These are phyloP conservation scores for Nasonovia ribisnigri DNA, from an alignment of 2,888 invertebrate species.

Conservation along the genomic window DNA sequence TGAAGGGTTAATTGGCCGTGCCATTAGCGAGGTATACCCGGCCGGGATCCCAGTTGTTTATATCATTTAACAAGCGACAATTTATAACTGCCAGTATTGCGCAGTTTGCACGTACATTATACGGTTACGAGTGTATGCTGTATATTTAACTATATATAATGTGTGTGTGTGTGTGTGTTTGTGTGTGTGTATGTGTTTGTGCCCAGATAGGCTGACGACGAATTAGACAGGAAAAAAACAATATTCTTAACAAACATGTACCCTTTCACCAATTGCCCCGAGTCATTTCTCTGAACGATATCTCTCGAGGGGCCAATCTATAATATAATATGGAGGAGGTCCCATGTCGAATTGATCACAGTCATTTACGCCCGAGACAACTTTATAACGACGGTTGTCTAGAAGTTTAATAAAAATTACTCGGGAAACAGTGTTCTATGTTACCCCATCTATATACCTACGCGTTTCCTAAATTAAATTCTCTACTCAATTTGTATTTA, in stretches of 20 bases:
- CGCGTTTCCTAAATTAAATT: constrained; percentile 20
- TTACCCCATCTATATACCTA: not conserved
- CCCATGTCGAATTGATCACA: constrained; percentile 57
- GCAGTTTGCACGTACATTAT: constrained; percentile 52
- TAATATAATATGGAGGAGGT: constrained; percentile 25
- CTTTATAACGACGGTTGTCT: constrained; percentile 18
- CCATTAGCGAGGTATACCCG: constrained; percentile 62
- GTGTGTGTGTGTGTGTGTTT: too few species aligned
- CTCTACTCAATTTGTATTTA: not conserved
- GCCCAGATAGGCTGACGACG: not conserved
- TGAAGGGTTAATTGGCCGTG: constrained; percentile 65
- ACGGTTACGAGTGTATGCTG: not conserved
- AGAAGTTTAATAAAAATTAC: constrained; percentile 29
- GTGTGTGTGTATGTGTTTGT: not conserved
- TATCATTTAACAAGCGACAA: constrained; percentile 65
- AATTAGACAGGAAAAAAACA: constrained; percentile 19
- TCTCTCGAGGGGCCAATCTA: constrained; percentile 36
- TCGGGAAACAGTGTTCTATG: not conserved
- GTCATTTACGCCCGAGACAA: constrained; percentile 2
- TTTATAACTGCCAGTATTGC: constrained; percentile 61
- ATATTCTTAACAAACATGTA: constrained; percentile 28
- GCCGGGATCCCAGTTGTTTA: constrained; percentile 62
- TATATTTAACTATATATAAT: not conserved
- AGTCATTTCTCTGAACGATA: constrained; percentile 47
- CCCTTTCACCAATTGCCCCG: constrained; percentile 2